Evolutionary conservation across 2,113 vertebrate species (phyloP), one percentile per base, ranked within the genome.

Genomic region (Murina feae): DNA sequence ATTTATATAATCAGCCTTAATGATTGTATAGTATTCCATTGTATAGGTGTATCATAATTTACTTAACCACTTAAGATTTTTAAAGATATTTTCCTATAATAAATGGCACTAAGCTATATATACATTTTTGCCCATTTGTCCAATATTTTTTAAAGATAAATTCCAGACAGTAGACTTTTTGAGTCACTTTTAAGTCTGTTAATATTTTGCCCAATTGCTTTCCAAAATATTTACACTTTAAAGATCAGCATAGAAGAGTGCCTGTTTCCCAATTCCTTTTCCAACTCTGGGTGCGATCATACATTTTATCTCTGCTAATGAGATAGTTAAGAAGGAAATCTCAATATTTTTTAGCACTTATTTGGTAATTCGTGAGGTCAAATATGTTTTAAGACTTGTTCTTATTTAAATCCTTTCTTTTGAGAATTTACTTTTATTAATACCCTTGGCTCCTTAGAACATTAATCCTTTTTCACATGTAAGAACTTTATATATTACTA

Each of bases 111-210:
- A 32, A 63, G 21, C 44, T 42, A 3, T 72, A 10, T 86, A 11
- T 63, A 72, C 2, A 44, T 83, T 65, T 94, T 90, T 90, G 5
- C 44, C 42, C 9, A 87, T 21, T 49, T 82, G 37, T 37, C 44
- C 12, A 60, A n/a, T 55, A 93, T 42, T 89, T 89, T 89, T 79
- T 51, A 78, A 89, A 39, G 81, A 44, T 86, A 86, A 86, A 49
- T 42, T 83, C 39, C 1, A 87, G 63, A 30, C 80, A 53, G 20
- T 87, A 60, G 39, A 60, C 30, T 72, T 90, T 86, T 30, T 82
- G 28, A 83, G 47, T 90, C 39, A 90, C 39, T 75, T 93, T 42
- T 82, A 66, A 71, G 23, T 91, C 63, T 47, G 68, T 11, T 30
- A 44, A 60, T 74, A 79, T 80, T 94, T 93, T 93, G 51, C 21